phyloP scores from a whole-genome alignment of 2,888 invertebrate genomes.

The Ornithoptera alexandrae region DNA sequence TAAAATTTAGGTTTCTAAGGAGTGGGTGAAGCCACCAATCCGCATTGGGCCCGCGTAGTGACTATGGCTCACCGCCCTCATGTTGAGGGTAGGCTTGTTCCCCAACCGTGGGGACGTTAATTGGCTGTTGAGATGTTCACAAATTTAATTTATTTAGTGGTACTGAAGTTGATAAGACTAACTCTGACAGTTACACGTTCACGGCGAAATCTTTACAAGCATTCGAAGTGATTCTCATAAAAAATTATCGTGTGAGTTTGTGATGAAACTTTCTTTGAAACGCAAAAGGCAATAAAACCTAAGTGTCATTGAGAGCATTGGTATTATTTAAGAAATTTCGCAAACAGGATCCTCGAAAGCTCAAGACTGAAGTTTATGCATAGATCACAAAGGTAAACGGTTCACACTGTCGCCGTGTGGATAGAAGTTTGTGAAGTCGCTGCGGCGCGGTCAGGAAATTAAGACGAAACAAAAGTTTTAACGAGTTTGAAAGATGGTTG shows the following conservation, averaged over 20 bases:
- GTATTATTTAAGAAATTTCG: not conserved
- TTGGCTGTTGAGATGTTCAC: no score
- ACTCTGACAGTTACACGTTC: no score
- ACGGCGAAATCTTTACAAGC: not conserved
- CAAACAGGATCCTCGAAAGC: not conserved
- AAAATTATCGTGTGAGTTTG: not conserved
- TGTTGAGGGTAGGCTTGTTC: no score
- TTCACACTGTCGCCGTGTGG: not conserved
- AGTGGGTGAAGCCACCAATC: no score
- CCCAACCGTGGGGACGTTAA: no score
- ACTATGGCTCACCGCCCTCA: no score
- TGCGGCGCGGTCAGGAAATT: not conserved
- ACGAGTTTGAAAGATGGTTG: not conserved
- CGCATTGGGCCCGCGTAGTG: no score
- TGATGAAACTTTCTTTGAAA: not conserved
- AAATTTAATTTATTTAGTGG: no score
- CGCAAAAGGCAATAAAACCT: not conserved
- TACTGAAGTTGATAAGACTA: no score
- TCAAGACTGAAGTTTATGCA: not conserved
- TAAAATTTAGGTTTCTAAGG: no score
- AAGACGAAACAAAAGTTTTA: conserved; percentile 3
- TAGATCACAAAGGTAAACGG: not conserved
- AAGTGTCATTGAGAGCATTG: conserved; percentile 1
- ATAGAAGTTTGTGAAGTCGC: not conserved
- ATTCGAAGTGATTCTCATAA: not conserved